Evolutionary conservation across 92 coral and sea anemone genomes (phyloP).

Genomic region (Zoanthus sansibaricus): DNA sequence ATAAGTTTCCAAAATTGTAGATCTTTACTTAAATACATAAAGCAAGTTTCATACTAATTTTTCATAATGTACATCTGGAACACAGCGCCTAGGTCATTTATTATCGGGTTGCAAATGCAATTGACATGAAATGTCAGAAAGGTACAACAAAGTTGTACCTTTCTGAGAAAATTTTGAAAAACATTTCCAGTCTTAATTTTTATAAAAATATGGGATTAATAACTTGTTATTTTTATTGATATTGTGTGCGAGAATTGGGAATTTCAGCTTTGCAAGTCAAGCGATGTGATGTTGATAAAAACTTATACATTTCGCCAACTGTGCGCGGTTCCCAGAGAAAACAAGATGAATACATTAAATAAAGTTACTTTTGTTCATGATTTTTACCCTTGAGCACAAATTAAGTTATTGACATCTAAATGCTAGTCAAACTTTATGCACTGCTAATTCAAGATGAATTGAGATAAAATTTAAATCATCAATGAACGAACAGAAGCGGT

Average conservation of each 20-base stretch:
- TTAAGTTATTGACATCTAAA: slow-evolving; percentile 21
- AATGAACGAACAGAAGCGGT: slow-evolving; percentile 10
- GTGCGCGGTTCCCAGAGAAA: slow-evolving; percentile 7
- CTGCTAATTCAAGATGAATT: slow-evolving; percentile 12
- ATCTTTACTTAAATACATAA: slow-evolving; percentile 10
- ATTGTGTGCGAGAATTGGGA: slow-evolving; percentile 11
- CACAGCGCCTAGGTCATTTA: background rate
- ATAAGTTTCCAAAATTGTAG: slow-evolving; percentile 26
- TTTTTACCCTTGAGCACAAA: slow-evolving; percentile 19
- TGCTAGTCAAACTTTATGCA: slow-evolving; percentile 30
- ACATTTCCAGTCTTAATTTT: slow-evolving; percentile 19
- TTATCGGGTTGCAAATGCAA: too few relatives aligned
- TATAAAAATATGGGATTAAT: slow-evolving; percentile 11
- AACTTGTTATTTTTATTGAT: slow-evolving; percentile 20
- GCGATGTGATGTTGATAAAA: slow-evolving; percentile 22
- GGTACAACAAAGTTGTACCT: too few relatives aligned
- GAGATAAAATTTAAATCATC: slow-evolving; percentile 29
- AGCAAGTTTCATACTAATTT: background rate
- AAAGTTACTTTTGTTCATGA: slow-evolving; percentile 2
- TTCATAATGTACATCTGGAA: background rate
- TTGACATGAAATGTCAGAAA: too few relatives aligned
- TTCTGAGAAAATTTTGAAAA: slow-evolving; percentile 13
- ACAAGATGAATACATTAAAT: slow-evolving; percentile 13
- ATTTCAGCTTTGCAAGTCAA: slow-evolving; percentile 30
- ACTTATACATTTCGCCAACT: slow-evolving; percentile 19